Conservation (phyloP, 2,888 invertebrate species). For the Dioctria linearis region DNA sequence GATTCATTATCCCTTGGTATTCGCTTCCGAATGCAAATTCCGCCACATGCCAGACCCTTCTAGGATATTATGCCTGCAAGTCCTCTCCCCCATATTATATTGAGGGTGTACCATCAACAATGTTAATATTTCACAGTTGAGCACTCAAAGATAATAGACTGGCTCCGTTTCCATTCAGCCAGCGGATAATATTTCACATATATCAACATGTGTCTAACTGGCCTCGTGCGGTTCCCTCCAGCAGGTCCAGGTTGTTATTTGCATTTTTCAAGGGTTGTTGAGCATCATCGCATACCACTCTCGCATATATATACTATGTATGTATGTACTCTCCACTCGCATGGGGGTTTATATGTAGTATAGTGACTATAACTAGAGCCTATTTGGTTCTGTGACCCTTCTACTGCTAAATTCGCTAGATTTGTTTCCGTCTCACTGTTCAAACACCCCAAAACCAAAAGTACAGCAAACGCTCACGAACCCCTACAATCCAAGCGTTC, state of each 20-base stretch:
- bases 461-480: neutral
- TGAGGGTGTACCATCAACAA: slow-evolving; percentile 49
- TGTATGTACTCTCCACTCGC: too few relatives aligned
- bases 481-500: slow-evolving; percentile 48
- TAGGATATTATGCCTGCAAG: neutral
- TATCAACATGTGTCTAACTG: slow-evolving; percentile 50
- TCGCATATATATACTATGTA: neutral
- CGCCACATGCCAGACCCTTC: neutral
- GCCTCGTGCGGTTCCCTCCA: neutral
- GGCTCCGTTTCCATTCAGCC: slow-evolving; percentile 38
- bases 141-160: slow-evolving; percentile 59
- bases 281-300: slow-evolving; percentile 17
- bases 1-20: neutral
- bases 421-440: slow-evolving; percentile 1
- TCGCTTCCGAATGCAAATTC: slow-evolving; percentile 22
- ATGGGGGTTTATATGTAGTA: too few relatives aligned
- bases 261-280: slow-evolving; percentile 45
- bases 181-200: slow-evolving; percentile 46
- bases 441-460: neutral
- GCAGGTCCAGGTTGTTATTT: slow-evolving; percentile 28
- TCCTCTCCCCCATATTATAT: neutral
- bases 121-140: slow-evolving; percentile 59
- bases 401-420: slow-evolving; percentile 26
- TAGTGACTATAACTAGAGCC: neutral
- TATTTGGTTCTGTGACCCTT: neutral